phyloP scores from a whole-genome alignment of 1,140 invertebrate species.

The Drosophila micromelanica region DNA sequence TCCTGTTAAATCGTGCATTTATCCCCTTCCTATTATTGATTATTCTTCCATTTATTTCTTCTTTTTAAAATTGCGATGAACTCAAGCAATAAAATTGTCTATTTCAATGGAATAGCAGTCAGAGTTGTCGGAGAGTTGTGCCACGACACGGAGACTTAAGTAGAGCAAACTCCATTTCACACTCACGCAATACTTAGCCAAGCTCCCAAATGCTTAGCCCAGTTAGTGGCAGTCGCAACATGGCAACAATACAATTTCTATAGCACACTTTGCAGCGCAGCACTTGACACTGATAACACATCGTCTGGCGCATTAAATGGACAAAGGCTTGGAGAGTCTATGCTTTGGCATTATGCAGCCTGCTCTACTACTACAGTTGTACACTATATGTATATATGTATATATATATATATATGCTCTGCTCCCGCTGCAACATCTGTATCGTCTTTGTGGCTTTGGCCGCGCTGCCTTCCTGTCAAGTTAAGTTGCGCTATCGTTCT shows the following conservation, averaged over 20 bases:
- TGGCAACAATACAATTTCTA: constrained; percentile 59
- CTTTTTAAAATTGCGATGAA: neutral
- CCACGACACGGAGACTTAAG: constrained; percentile 5
- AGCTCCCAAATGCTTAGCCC: constrained; percentile 50
- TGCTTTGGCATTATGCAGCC: constrained; percentile 60
- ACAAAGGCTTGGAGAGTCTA: constrained; percentile 54
- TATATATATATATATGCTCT: neutral
- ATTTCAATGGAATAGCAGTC: constrained; percentile 2
- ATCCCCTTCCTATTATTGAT: no score
- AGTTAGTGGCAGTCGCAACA: constrained; percentile 33
- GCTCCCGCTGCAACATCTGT: neutral
- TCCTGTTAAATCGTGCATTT: no score
- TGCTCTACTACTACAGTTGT: neutral
- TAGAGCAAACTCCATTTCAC: constrained; percentile 29
- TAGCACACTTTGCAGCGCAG: constrained; percentile 71
- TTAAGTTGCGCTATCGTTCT: constrained; percentile 33
- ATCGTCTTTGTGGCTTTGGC: constrained; percentile 14
- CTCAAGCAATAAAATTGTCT: constrained; percentile 8
- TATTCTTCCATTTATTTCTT: neutral
- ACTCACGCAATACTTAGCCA: constrained; percentile 6
- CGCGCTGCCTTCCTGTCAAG: constrained; percentile 17
- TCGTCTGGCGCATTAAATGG: constrained; percentile 74
- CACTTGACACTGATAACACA: constrained; percentile 82
- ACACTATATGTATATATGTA: no score
- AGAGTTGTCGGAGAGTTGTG: neutral